Base-by-base conservation (phyloP, 2,797 vertebrate genomes). In the Lepus oiostolus region DNA sequence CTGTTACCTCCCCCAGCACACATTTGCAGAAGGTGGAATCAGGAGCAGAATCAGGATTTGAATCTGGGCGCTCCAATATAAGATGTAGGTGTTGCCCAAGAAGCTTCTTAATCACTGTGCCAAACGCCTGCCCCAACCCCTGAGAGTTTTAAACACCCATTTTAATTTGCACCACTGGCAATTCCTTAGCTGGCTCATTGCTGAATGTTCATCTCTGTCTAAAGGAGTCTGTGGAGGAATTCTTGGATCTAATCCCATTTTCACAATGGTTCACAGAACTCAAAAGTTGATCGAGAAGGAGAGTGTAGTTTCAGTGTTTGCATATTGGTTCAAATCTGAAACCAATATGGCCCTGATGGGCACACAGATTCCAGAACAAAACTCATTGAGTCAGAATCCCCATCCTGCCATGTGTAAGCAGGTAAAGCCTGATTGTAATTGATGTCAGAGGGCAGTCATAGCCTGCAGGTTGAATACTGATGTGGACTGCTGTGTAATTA, bases 401-500 rank as follows among this genome's bases (percentile, higher is more conserved):
- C 24, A 85, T 14, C 3, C 5, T 72, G 19, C 67, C 90, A 83
- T 94, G 80, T 95, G 52, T 85, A 81, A 96, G 85, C 70, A 79
- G 47, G 70, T 71, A 9, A 93, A 82, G 71, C 71, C 70, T 85
- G 76, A 85, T 92, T 95, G 68, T 90, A 85, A 92, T 88, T 82
- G 90, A 54, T 88, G 32, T 84, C 52, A 94, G 75, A 94, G 85
- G 85, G 79, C 52, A 96, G 75, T 19, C 88, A 17, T 67, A 88
- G 85, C 70, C 76, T 90, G 50, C 47, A 95, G 70, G 62, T 90
- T 94, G 60, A 92, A 75, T 90, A 85, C 35, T 68, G 75, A 94
- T 88, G 52, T 82, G 90, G 82, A 90, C 60, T 86, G 90, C 47
- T 90, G 50, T 91, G 85, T 91, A 88, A 95, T 96, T 93, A 93